A percentile compares a stretch with the other conserved stretches of the same genome.
phyloP scores from a whole-genome alignment of 2,888 invertebrate genomes.

The Eupsilia transversa region DNA sequence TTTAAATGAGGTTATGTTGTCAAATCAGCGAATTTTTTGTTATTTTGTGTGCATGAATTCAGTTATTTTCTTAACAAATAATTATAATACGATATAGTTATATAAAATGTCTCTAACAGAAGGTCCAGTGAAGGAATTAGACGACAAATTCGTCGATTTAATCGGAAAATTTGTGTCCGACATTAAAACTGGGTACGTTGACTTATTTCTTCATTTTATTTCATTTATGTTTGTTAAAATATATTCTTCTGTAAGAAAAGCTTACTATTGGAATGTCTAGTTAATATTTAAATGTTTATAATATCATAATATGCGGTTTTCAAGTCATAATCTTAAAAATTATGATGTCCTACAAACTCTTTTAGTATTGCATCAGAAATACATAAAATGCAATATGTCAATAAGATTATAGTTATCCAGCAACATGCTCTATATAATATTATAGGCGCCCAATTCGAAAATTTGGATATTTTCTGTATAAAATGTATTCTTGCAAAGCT shows the following conservation, averaged over 20 bases:
- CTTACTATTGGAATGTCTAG: background rate
- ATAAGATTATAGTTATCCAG: background rate
- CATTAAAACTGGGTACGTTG: slow-evolving; percentile 77
- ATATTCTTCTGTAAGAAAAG: background rate
- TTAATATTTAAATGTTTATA: background rate
- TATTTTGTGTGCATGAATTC: slow-evolving; percentile 10
- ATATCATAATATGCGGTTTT: background rate
- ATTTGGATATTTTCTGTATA: background rate
- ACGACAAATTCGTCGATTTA: slow-evolving; percentile 77
- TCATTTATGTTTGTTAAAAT: background rate
- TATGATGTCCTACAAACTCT: background rate
- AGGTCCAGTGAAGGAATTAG: slow-evolving; percentile 72
- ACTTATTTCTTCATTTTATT: slow-evolving; percentile 23
- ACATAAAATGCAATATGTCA: slow-evolving; percentile 37
- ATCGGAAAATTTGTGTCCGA: slow-evolving; percentile 83
- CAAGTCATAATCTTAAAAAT: slow-evolving; percentile 1
- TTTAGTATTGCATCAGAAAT: slow-evolving; percentile 51
- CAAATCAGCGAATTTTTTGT: slow-evolving; percentile 27
- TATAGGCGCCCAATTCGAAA: background rate
- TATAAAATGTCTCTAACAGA: slow-evolving; percentile 72
- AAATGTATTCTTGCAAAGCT: background rate
- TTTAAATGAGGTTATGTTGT: slow-evolving; percentile 57
- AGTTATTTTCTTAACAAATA: slow-evolving; percentile 7
- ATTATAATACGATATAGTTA: slow-evolving; percentile 1
- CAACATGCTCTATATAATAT: background rate